Evolutionary conservation across 2,113 vertebrate species (phyloP).

Genomic region (Microtus oregoni): DNA sequence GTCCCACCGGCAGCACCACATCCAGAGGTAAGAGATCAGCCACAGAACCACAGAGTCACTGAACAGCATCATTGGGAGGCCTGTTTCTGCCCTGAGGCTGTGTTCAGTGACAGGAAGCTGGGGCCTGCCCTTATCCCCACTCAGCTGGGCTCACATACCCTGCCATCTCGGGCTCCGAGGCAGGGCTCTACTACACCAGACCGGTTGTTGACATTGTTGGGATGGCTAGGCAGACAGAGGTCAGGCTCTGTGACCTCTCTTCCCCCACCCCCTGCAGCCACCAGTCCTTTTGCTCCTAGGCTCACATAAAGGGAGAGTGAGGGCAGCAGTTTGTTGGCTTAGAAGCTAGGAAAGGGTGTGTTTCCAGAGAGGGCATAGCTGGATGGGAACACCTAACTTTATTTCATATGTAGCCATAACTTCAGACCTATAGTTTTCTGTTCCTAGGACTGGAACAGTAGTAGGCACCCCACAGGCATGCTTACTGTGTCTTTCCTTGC

Average conservation of each 20-base stretch:
- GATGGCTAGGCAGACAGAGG: neutral
- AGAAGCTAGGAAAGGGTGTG: neutral
- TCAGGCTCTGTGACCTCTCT: too few species aligned
- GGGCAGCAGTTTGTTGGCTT: neutral
- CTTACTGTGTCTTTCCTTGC: neutral
- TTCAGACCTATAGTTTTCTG: neutral
- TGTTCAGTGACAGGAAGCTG: neutral
- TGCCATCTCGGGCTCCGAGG: neutral
- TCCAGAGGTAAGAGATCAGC: slow-evolving; percentile 92
- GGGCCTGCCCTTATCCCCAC: neutral
- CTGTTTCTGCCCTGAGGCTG: neutral
- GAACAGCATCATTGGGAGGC: rapidly evolving
- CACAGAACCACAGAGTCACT: neutral
- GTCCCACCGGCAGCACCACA: slow-evolving; percentile 94
- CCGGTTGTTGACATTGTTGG: too few species aligned
- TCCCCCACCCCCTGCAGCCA: too few species aligned
- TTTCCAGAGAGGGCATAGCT: neutral
- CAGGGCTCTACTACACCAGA: neutral
- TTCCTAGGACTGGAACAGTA: neutral
- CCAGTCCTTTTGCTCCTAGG: neutral
- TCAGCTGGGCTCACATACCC: neutral
- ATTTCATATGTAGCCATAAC: neutral
- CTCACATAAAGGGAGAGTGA: neutral
- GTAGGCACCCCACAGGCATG: too few species aligned
- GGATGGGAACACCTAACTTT: neutral